phyloP scores from a whole-genome alignment of 92 coral and sea anemone genomes.

The Montipora capitata region DNA sequence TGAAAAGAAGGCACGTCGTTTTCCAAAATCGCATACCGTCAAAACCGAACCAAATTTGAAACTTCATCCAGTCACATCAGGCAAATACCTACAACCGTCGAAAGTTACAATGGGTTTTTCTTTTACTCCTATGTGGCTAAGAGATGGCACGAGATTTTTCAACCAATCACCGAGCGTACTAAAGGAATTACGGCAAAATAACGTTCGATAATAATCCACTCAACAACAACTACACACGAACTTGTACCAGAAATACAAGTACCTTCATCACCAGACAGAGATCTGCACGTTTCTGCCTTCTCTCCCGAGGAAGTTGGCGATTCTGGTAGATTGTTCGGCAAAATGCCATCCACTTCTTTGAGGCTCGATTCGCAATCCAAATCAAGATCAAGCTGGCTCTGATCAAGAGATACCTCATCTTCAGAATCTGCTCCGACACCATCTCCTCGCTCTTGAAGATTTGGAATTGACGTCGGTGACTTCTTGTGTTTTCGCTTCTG shows the following conservation, averaged over 20 bases:
- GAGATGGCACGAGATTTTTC: too few species aligned
- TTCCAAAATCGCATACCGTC: too few species aligned
- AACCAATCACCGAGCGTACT: too few species aligned
- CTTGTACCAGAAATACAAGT: background rate
- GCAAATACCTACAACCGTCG: too few species aligned
- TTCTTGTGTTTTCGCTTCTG: slow-evolving; percentile 89
- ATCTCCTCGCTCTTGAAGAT: slow-evolving; percentile 87
- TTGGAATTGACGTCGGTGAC: slow-evolving; percentile 78
- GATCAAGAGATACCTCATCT: slow-evolving; percentile 86
- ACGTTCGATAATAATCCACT: too few species aligned
- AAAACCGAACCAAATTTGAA: too few species aligned
- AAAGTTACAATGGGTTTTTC: too few species aligned
- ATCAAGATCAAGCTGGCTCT: slow-evolving; percentile 89
- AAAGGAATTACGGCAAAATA: too few species aligned
- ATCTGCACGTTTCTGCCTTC: background rate
- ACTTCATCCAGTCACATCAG: too few species aligned
- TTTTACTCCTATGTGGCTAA: too few species aligned
- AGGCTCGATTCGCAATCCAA: slow-evolving; percentile 67
- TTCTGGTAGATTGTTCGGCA: slow-evolving; percentile 4
- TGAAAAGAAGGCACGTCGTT: too few species aligned
- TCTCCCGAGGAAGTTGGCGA: background rate
- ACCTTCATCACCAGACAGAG: background rate
- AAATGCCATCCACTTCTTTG: slow-evolving; percentile 34
- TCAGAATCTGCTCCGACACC: slow-evolving; percentile 99
- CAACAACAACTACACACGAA: background rate